Percentiles rank a stretch among this genome's conserved stretches.
Conservation (phyloP, 2,113 vertebrate species). For the Bombycilla garrulus region DNA sequence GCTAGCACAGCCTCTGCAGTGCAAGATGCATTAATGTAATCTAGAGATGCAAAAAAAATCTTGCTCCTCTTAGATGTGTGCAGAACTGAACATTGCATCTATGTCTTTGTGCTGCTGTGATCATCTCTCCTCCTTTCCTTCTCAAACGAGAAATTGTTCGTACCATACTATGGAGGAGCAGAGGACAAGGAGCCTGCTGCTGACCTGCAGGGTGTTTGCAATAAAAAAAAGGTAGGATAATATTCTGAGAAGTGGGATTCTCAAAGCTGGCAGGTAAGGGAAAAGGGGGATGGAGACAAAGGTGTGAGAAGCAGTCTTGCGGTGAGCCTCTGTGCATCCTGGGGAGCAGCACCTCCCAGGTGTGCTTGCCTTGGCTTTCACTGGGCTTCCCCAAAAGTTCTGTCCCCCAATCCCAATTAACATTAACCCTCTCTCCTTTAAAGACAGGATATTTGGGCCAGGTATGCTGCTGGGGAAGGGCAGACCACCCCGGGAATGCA, state of each 20-base stretch:
- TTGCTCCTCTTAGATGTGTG: background rate
- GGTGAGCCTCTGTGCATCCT: accelerated
- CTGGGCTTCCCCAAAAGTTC: background rate
- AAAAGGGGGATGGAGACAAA: background rate
- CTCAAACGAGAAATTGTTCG: background rate
- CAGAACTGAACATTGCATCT: background rate
- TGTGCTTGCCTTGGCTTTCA: background rate
- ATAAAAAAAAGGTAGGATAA: background rate
- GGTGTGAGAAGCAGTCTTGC: background rate
- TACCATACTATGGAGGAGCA: background rate
- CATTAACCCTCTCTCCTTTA: background rate
- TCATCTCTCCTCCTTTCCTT: background rate
- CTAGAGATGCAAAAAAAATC: background rate
- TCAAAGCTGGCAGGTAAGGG: background rate
- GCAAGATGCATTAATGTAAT: accelerated
- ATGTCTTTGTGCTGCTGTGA: background rate
- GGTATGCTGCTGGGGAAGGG: background rate
- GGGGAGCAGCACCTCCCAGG: background rate
- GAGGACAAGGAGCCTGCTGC: background rate
- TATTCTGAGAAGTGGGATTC: background rate
- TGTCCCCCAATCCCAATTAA: background rate
- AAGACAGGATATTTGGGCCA: background rate
- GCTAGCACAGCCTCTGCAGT: background rate
- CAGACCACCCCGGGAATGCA: background rate
- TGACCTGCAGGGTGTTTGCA: background rate